Base-by-base conservation (phyloP, 2,797 vertebrate genomes). In the Cephalopachus bancanus region DNA sequence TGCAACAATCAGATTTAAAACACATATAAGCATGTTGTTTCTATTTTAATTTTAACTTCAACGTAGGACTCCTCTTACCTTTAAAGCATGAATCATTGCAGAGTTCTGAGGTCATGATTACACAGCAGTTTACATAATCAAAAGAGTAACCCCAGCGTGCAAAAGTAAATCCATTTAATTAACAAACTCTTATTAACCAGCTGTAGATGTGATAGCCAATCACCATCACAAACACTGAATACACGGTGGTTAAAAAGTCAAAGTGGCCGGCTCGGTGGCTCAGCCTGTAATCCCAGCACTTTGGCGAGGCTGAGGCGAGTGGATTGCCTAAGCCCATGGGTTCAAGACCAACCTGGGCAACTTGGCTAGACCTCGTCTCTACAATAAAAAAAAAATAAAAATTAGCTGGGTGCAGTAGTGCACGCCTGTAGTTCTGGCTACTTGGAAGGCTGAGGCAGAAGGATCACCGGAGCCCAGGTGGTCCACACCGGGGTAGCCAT, bases 11-110 rank as follows among this genome's bases (percentile, higher is more conserved):
- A 71, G 44, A n/a, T 85, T 71, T 90, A 71, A 94, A 94, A 81
- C 11, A 67, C 64, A 37, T 30, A n/a, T 22, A n/a, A 20, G 19
- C 28, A n/a, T 86, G 16, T 59, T 86, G 16, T 59, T 96, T 85
- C 65, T 72, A 12, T 65, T 94, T 74, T 89, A n/a, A 60, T 55
- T 94, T 95, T 96, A 74, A 84, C 28, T 49, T 87, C 57, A 62
- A 17, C 67, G 1, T 49, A 69, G n/a, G 87, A 85, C 1, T 81
- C 92, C 17, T 84, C 74, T 96, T 57, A 75, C 74, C 60, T 74
- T 90, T 59, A 94, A 94, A 69, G 4, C 5, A n/a, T 72, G 51
- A 78, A 28, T 83, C 64, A 53, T 62, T 71, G 20, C 59, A 76
- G 4, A 44, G 3, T 65, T 33, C 49, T 76, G 44, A 94, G 3